Conservation (phyloP, 2,797 vertebrate species). For the Picus viridis region DNA sequence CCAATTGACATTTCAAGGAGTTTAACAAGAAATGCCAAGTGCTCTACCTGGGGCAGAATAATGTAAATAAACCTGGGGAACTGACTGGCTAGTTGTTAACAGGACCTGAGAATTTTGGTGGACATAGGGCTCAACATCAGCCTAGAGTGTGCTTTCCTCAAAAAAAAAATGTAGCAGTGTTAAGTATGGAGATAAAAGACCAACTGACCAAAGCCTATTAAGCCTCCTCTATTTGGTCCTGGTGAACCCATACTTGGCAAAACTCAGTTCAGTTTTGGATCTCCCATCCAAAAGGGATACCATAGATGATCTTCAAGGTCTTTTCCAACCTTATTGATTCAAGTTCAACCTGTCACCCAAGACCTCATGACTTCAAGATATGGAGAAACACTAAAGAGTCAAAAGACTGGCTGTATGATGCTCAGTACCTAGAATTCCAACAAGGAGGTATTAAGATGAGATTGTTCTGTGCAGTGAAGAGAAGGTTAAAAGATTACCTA, state of each 20-base stretch:
- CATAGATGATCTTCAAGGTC: no score
- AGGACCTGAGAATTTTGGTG: background rate
- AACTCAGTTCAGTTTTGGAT: background rate
- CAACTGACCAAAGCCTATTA: background rate
- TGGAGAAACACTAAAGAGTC: background rate
- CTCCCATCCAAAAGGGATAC: background rate
- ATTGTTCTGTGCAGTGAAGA: background rate
- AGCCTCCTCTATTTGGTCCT: background rate
- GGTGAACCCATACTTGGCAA: background rate
- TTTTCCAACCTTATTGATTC: no score
- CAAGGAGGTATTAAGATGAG: background rate
- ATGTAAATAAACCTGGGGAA: background rate
- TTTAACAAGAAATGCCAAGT: background rate
- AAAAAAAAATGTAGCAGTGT: background rate
- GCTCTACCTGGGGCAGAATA: background rate
- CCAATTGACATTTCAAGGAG: background rate
- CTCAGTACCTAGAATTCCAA: background rate
- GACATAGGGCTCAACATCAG: background rate
- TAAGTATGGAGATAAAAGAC: background rate
- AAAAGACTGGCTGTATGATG: background rate
- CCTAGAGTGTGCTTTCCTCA: background rate
- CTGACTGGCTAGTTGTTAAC: background rate
- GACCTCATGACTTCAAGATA: no score
- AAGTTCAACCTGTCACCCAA: no score
- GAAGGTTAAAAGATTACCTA: background rate